Conservation (phyloP, 2,113 vertebrate species). For the Pyrgilauda ruficollis region DNA sequence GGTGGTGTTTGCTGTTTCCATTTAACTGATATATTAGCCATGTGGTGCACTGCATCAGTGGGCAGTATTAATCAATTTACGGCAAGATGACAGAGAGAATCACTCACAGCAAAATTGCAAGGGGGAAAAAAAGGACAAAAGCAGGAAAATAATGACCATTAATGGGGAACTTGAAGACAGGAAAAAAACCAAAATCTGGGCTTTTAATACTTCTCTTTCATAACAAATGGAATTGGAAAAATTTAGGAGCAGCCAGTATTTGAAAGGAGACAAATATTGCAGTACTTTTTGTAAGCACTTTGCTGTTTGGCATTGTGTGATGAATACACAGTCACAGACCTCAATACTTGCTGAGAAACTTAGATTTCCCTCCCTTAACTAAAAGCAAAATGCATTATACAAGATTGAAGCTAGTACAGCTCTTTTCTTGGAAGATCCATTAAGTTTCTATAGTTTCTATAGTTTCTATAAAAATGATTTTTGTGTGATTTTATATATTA, state of each 20-base stretch:
- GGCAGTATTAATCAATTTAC: constrained; percentile 83
- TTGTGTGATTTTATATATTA: not conserved
- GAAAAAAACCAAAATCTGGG: not conserved
- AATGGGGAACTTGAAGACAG: constrained; percentile 56
- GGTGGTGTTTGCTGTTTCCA: constrained; percentile 86
- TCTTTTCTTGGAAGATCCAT: not conserved
- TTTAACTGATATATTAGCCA: constrained; percentile 88
- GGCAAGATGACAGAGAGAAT: constrained; percentile 82
- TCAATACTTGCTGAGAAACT: not conserved
- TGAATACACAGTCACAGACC: not conserved
- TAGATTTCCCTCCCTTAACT: not conserved
- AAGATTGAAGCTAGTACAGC: not conserved
- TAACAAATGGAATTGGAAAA: constrained; percentile 55
- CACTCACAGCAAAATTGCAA: constrained; percentile 77
- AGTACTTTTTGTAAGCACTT: constrained; percentile 7
- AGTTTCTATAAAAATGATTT: not conserved
- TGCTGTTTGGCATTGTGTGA: not conserved
- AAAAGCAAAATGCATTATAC: not conserved
- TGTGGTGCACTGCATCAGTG: constrained; percentile 83
- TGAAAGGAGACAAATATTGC: constrained; percentile 31
- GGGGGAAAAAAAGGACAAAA: constrained; percentile 69
- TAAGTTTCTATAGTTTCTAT: not conserved
- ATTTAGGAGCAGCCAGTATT: constrained; percentile 27
- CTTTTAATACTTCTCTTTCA: constrained; percentile 52
- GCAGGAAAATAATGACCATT: constrained; percentile 71